Evolutionary conservation across 2,888 invertebrate genomes (phyloP), one percentile per base, ranked within the genome.

Genomic region (Timema cristinae): DNA sequence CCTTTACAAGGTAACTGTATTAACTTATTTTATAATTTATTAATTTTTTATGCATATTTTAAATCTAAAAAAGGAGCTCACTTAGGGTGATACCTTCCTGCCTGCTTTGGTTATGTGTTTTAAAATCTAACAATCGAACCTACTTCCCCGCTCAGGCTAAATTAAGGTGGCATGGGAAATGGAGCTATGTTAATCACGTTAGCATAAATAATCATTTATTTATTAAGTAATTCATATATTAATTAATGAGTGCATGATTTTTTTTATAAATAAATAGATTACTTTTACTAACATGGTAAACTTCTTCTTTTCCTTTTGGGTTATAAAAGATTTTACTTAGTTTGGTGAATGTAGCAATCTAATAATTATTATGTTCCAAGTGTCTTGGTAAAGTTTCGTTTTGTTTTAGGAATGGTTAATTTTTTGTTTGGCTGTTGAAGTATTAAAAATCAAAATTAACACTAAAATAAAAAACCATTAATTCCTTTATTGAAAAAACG

Each of bases 161-260:
- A 69, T 69, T 51, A 71, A 59, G 71, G 72, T 72, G 72, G 74
- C 74, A 74, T 74, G 74, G 74, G 72, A 72, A 69, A 66, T 74
- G 66, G 52, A 63, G 50, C 69, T 69, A 56, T 50, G 66, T 67
- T 72, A 59, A 68, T 68, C 32, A 69, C 56, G 66, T 69, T 72
- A 59, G 48, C 54, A 67, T 15, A 54, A 51, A 68, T 32, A 16
- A 48, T 68, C 48, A 32, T 47, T n/a, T 68, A n/a, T 54, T 51
- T 68, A 51, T 13, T 68, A 16, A 63, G 63, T 47, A 32, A 47
- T 47, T 32, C 32, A 32, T 32, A 32, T 32, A 32, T 32, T 32
- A 32, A 63, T 63, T 69, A 52, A 72, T 68, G 48, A 66, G 51
- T 69, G 69, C 72, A 67, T 69, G 69, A 66, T n/a, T 68, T n/a